phyloP scores from a whole-genome alignment of 2,113 vertebrate species.

The Trematocara zebra region DNA sequence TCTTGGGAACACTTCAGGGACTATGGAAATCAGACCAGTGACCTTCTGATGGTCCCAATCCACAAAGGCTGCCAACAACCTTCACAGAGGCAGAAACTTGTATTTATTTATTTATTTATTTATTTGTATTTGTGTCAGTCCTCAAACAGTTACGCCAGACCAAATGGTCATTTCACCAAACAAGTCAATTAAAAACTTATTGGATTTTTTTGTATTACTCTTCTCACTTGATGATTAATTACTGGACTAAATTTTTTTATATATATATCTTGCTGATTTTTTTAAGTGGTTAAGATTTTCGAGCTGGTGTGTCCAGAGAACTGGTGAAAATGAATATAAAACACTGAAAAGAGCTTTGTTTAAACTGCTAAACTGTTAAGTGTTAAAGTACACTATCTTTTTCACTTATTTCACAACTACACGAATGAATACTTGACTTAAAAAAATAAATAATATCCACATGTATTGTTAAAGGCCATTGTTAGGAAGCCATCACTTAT shows the following conservation, averaged over 20 bases:
- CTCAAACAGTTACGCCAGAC: neutral
- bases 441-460: neutral
- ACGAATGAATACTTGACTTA: neutral
- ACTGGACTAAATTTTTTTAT: neutral
- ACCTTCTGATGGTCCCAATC: neutral
- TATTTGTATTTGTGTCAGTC: neutral
- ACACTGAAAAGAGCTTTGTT: neutral
- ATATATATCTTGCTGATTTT: neutral
- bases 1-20: neutral
- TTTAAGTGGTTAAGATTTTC: neutral
- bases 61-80: neutral
- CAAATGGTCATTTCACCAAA: neutral
- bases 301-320: neutral
- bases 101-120: neutral
- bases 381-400: neutral
- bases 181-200: neutral
- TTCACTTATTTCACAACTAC: neutral
- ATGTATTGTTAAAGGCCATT: neutral
- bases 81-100: neutral
- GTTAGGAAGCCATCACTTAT: neutral
- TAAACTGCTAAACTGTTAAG: neutral
- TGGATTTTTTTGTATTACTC: neutral
- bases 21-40: neutral
- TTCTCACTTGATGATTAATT: neutral
- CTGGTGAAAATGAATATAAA: fast-evolving